These are phyloP conservation scores for Halocaridina rubra DNA, from an alignment of 2,888 invertebrate species.

Conservation along the genomic window DNA sequence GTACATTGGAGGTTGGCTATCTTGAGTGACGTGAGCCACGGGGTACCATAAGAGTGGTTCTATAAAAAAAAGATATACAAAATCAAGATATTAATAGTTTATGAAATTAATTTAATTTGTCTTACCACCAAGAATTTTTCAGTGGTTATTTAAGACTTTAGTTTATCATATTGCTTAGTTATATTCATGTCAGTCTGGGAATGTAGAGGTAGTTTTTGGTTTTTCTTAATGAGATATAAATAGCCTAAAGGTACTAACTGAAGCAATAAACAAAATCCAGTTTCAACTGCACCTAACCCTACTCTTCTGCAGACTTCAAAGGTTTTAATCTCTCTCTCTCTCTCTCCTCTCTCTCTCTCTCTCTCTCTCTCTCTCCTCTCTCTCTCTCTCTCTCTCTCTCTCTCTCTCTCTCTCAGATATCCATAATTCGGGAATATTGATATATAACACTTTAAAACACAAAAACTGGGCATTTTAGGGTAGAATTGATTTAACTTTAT, in stretches of 20 bases:
- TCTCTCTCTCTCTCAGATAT: background rate
- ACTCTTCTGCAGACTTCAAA: background rate
- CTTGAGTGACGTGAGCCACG: conserved; percentile 26
- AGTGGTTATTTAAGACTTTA: too few species aligned
- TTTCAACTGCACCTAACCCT: background rate
- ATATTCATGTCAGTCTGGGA: too few species aligned
- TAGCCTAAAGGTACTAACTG: background rate
- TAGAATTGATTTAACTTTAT: background rate
- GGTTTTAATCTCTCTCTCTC: background rate
- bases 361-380: background rate
- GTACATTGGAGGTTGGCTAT: background rate
- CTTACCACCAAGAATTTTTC: too few species aligned
- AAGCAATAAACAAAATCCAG: background rate
- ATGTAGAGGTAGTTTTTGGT: background rate
- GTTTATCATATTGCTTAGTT: too few species aligned
- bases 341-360: background rate
- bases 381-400: background rate
- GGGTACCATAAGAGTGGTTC: conserved; percentile 49
- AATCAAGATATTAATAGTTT: background rate
- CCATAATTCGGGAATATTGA: too few species aligned
- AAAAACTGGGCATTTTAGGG: background rate
- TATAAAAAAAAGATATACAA: background rate
- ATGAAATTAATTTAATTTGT: too few species aligned
- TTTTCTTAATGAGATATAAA: background rate
- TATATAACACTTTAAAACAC: background rate